These are phyloP conservation scores for Yponomeuta sedellus DNA, from an alignment of 2,888 invertebrate genomes.

Conservation along the genomic window DNA sequence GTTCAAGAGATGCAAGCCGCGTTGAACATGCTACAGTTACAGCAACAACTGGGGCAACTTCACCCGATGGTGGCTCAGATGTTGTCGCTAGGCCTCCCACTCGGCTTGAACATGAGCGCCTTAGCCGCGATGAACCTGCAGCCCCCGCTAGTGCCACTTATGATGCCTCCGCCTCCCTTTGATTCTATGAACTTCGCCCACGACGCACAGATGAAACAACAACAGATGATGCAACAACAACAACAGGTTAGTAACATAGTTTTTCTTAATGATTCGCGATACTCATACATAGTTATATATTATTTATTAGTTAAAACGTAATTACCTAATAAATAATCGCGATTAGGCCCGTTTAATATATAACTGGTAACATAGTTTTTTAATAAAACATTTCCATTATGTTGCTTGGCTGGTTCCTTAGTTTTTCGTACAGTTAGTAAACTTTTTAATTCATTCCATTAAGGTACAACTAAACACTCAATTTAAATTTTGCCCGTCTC, in stretches of 20 bases:
- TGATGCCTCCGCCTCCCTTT: conserved; percentile 90
- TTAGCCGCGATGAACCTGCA: conserved; percentile 96
- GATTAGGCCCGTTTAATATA: too few species aligned
- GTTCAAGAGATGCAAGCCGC: conserved; percentile 91
- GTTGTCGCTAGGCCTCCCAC: conserved; percentile 88
- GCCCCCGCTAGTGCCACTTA: conserved; percentile 92
- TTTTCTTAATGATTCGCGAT: too few species aligned
- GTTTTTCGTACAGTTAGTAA: background rate
- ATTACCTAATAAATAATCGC: too few species aligned
- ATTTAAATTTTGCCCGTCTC: too few species aligned
- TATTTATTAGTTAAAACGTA: too few species aligned
- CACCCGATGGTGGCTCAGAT: conserved; percentile 94
- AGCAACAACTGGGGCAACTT: conserved; percentile 89
- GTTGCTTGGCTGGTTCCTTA: background rate
- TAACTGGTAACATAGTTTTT: too few species aligned
- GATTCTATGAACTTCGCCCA: conserved; percentile 79
- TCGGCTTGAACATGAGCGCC: conserved; percentile 87
- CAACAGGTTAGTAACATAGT: conserved; percentile 75
- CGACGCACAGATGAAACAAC: conserved; percentile 82
- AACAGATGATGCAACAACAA: conserved; percentile 81
- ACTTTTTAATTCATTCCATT: too few species aligned
- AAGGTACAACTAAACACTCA: too few species aligned
- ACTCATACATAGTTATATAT: too few species aligned
- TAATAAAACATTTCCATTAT: background rate
- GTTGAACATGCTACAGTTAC: conserved; percentile 88